phyloP scores from a whole-genome alignment of 2,888 invertebrate genomes.

The Acleris emargana region DNA sequence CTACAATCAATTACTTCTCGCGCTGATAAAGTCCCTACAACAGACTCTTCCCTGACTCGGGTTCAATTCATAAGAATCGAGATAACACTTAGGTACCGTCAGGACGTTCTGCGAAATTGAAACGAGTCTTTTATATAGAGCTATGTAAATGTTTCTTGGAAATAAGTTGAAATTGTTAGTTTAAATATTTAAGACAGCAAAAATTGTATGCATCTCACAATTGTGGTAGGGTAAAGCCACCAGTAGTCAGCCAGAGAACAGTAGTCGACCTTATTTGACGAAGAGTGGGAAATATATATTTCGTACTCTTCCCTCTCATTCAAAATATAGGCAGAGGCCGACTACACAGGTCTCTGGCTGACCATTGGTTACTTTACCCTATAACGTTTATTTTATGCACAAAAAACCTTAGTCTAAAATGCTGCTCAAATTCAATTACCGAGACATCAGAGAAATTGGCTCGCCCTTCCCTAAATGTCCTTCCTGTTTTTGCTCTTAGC shows the following conservation, averaged over 20 bases:
- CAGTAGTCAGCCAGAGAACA: too few species aligned
- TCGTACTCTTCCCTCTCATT: too few species aligned
- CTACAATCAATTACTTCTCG: background rate
- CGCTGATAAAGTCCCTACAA: background rate
- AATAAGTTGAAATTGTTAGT: background rate
- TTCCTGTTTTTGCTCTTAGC: conserved; percentile 2
- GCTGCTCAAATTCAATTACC: background rate
- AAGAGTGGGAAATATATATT: too few species aligned
- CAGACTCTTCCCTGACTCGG: background rate
- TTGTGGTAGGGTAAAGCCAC: too few species aligned
- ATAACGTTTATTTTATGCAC: too few species aligned
- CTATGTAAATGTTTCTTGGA: background rate
- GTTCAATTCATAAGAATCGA: background rate
- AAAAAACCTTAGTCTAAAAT: too few species aligned
- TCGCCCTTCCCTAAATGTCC: background rate
- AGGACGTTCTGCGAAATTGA: background rate
- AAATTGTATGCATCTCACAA: background rate
- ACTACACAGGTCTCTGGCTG: too few species aligned
- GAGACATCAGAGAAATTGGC: background rate
- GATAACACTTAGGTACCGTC: background rate
- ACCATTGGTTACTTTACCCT: too few species aligned
- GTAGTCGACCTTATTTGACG: too few species aligned
- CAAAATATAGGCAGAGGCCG: too few species aligned
- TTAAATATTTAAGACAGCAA: too few species aligned
- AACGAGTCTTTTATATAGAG: conserved; percentile 1